Base-by-base conservation (phyloP, 2,797 vertebrate species). In the Coluber constrictor region DNA sequence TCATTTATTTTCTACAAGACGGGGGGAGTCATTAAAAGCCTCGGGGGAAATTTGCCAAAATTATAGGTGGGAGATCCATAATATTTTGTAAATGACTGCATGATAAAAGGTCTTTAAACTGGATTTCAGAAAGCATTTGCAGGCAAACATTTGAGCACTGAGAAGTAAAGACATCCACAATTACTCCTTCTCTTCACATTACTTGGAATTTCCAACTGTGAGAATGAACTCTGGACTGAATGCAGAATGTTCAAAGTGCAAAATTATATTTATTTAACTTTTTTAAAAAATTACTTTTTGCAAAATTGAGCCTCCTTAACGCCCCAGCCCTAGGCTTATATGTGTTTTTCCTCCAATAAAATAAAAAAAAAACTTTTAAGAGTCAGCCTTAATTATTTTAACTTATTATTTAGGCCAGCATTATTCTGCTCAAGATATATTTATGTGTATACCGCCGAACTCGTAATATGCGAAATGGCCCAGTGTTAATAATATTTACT, bases 381-480 rank as follows among this genome's bases (percentile, higher is more conserved):
- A 96, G 51, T 86, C 94, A 87, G 87, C 87, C 91, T 92, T 89
- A 57, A 96, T 92, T 87, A 93, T 29, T 94, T 94, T 91, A 95
- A 92, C 90, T 97, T 94, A 94, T 25, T 95, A 79, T 96, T 95
- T 60, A 54, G 90, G 93, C 92, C 70, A 92, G 61, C 92, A 96
- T 20, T 94, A 92, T 94, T 96, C 94, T 94, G 90, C 5, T 87
- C 20, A 95, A 94, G 5, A 92, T 59, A 97, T 97, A 89, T 95
- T 96, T 96, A 96, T 89, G 94, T 96, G 59, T 92, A 96, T 93
- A 94, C 13, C 23, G 89, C 55, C 93, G 86, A 95, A 93, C 16
- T 93, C 43, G 59, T 88, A 57, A 94, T 90, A 32, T 11, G 0
- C 61, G 93, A 95, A 54, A 79, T 74, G 11, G 2, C 43, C 37